These are phyloP conservation scores for Macropodus opercularis DNA, from an alignment of 2,797 vertebrate genomes.

Conservation along the genomic window DNA sequence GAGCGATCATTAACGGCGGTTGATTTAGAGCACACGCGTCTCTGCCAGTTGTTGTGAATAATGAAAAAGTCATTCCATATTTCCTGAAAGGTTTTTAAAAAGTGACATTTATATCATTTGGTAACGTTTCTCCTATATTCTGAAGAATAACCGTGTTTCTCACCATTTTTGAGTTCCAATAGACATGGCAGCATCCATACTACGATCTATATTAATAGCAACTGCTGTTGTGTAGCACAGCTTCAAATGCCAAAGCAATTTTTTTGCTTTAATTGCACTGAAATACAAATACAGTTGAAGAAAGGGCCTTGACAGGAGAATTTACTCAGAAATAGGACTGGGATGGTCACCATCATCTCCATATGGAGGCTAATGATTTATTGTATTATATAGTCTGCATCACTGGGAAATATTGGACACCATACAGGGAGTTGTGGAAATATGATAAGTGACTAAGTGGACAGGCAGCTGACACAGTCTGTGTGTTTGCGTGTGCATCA, in stretches of 20 bases:
- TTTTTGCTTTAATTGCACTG: constrained; percentile 2
- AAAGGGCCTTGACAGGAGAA: constrained; percentile 13
- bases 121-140: neutral
- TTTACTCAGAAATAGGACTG: constrained; percentile 9
- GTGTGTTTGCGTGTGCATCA: constrained; percentile 20
- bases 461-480: constrained; percentile 35
- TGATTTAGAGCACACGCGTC: constrained; percentile 40
- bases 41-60: constrained; percentile 14
- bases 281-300: constrained; percentile 30
- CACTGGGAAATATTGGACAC: constrained; percentile 31
- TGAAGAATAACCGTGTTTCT: constrained; percentile 39
- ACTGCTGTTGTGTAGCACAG: constrained; percentile 29
- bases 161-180: constrained; percentile 39
- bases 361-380: constrained; percentile 31
- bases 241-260: constrained; percentile 38
- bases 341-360: neutral
- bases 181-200: neutral
- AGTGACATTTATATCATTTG: constrained; percentile 28
- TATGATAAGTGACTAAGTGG: constrained; percentile 32
- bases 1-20: constrained; percentile 25
- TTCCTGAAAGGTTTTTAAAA: constrained; percentile 34
- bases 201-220: constrained; percentile 30
- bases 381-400: constrained; percentile 11
- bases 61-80: constrained; percentile 22
- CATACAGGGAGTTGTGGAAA: constrained; percentile 41